A percentile compares a stretch with the other conserved stretches of the same genome.
These are phyloP conservation scores for Cossypha niveicapilla DNA, from an alignment of 2,797 vertebrate genomes.

Conservation along the genomic window DNA sequence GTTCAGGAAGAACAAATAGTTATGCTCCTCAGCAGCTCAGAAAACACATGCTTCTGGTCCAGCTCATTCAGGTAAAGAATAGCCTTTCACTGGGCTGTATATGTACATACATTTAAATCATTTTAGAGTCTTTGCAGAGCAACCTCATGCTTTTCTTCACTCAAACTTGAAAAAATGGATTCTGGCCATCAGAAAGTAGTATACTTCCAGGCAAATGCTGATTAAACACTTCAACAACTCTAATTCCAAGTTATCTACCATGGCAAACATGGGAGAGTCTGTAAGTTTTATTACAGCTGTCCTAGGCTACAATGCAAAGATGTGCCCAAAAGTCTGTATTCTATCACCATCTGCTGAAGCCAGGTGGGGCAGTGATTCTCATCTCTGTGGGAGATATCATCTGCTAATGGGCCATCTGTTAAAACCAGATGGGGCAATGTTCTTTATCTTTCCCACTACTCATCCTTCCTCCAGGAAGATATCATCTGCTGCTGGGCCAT, in stretches of 20 bases:
- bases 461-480: too few species aligned
- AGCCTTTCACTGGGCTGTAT: neutral
- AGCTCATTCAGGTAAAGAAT: neutral
- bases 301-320: too few species aligned
- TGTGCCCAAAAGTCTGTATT: too few species aligned
- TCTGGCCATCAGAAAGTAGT: neutral
- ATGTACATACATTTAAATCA: neutral
- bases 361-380: too few species aligned
- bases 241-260: neutral
- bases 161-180: neutral
- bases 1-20: neutral
- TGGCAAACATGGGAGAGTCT: neutral
- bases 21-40: neutral
- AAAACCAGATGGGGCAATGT: too few species aligned
- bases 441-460: too few species aligned
- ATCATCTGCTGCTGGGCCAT: too few species aligned
- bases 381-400: too few species aligned
- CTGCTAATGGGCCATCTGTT: too few species aligned
- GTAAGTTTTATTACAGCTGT: neutral
- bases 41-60: neutral
- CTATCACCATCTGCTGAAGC: too few species aligned
- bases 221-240: neutral
- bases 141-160: neutral
- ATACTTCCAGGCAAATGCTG: neutral
- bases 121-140: neutral